phyloP scores from a whole-genome alignment of 2,888 invertebrate genomes.

The Acanthosepion lycidas region DNA sequence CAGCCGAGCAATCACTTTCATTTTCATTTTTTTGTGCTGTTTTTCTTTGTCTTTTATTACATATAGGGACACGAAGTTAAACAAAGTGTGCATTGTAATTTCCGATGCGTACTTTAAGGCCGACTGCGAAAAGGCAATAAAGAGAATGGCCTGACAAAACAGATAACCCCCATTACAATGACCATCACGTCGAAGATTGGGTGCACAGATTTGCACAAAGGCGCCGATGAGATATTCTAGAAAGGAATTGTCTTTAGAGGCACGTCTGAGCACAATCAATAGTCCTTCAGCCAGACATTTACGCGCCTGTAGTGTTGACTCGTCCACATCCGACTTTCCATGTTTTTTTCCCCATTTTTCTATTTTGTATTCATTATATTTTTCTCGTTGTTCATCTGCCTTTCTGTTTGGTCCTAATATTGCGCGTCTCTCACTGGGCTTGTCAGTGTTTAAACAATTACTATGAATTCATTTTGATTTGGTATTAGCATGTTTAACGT shows the following conservation, averaged over 20 bases:
- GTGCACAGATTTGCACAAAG: neutral
- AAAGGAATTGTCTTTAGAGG: neutral
- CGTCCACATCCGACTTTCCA: neutral
- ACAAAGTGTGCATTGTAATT: neutral
- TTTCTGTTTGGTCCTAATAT: neutral
- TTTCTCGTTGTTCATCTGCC: neutral
- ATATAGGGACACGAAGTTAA: too few relatives aligned
- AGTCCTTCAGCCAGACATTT: neutral
- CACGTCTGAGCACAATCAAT: neutral
- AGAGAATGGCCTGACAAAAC: neutral
- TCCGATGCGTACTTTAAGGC: conserved; percentile 1
- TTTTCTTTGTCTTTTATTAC: too few relatives aligned
- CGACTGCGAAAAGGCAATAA: neutral
- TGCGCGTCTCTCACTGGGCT: neutral
- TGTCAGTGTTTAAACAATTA: neutral
- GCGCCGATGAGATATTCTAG: neutral
- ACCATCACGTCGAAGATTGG: neutral
- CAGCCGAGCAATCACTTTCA: too few relatives aligned
- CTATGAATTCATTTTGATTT: neutral
- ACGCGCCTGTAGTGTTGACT: neutral
- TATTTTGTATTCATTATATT: neutral
- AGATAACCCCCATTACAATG: neutral
- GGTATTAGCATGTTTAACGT: neutral
- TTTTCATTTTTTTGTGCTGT: too few relatives aligned
- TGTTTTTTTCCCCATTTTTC: neutral